Evolutionary conservation across 2,888 invertebrate species (phyloP), one percentile per base, ranked within the genome.

Genomic region (Sturmia bella): DNA sequence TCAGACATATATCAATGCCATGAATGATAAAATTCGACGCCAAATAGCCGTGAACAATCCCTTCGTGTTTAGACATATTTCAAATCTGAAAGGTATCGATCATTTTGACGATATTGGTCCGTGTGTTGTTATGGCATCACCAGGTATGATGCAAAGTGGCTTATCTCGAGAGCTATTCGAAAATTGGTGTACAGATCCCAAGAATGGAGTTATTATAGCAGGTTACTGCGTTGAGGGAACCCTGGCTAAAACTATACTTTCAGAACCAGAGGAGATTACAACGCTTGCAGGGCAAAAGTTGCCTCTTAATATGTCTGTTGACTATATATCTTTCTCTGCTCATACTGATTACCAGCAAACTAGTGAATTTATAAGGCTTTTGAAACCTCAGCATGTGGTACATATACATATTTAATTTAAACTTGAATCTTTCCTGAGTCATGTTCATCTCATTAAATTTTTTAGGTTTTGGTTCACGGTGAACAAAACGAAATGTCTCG

Each of bases 141-240:
- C 99, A 0, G 99, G 99, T 89, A 99, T 99, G 99, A 97, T 99
- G 97, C 99, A 99, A 92, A 98, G 97, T 87, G 99, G 99, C 0
- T 92, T 99, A 21, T 99, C 98, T 0, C 92, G 99, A 39, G 99
- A 99, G 89, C 93, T 99, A 56, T 99, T 99, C 92, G 99, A 99
- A 92, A 96, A 95, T 11, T 99, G 99, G 99, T 99, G 99, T 91
- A 97, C 98, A 0, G 99, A 99, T 91, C 93, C 97, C 11, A 98
- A 99, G 90, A 99, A 99, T 90, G 99, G 99, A 0, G 97, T 98
- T 83, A 99, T 99, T 81, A 99, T 99, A 86, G 99, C 99, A 76
- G 99, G 99, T 91, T 97, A 97, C 89, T 97, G 97, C 89, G 97
- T 97, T 0, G 97, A 97, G 90, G 97, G 97, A 45, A 97, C 97